Base-by-base conservation (phyloP, 2,113 vertebrate genomes). In the Todiramphus saurophagus region DNA sequence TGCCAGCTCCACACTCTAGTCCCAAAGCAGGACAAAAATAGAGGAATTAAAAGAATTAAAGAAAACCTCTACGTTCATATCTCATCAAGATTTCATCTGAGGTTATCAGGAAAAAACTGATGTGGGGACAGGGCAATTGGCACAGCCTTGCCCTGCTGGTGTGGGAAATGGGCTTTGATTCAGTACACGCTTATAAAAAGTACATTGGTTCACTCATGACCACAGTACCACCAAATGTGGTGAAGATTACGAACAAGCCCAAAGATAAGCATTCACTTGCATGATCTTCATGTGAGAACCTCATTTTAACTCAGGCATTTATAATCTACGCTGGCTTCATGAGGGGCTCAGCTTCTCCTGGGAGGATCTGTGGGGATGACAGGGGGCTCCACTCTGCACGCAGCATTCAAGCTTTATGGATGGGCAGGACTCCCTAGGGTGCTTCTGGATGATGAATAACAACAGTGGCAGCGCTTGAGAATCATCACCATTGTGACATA, bases 341-440 rank as follows among this genome's bases (percentile, higher is more conserved):
- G 0, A 25, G 16, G 46, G 25, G 23, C 23, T 64, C 48, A 64
- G 43, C 12, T 83, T 77, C 84, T 59, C 23, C 27, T 2, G 3
- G 59, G 53, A 88, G 53, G 18, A 73, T n/a, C 2, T 1, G 1
- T 16, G 44, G 48, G 28, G 35, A 51, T 12, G 5, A 17, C 0
- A 0, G 43, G 28, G 13, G 6, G 60, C 50, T 74, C 27, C 0
- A 0, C 50, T 51, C 56, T 44, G 13, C 2, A 3, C 5, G 11
- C 48, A 84, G 55, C 16, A 63, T 33, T 58, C 1, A 2, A 84
- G 64, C 30, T 75, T 85, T 2, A 0, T 11, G 56, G 77, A 39
- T 44, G 20, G 46, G 50, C 69, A 87, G 41, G 12, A 58, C 11
- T 35, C 41, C 19, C 53, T 58, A 30, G 46, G 15, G 15, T 37